A percentile compares a stretch with the other conserved stretches of the same genome.
Evolutionary conservation across 2,113 vertebrate species (phyloP).

Genomic region (Dromiciops gliroides): DNA sequence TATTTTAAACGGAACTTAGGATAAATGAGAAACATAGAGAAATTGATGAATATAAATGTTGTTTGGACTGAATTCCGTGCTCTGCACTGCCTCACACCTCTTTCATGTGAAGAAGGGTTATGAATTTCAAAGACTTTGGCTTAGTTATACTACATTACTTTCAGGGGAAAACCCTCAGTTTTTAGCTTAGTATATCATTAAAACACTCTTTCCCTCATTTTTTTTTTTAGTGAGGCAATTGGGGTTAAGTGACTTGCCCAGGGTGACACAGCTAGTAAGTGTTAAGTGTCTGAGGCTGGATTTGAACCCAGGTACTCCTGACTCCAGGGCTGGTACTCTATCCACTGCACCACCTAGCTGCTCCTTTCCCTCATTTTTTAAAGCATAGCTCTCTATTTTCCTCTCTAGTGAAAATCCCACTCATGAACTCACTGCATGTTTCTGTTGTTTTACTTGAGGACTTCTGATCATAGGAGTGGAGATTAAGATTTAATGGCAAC

Average conservation of each 20-base stretch:
- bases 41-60: not conserved
- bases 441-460: not conserved
- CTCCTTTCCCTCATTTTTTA: not conserved
- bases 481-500: too few species aligned
- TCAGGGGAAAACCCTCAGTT: not conserved
- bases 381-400: not conserved
- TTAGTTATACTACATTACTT: not conserved
- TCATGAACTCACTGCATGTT: not conserved
- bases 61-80: not conserved
- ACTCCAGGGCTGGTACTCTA: too few species aligned
- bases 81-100: not conserved
- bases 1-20: not conserved
- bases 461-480: not conserved
- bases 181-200: not conserved
- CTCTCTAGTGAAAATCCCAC: not conserved
- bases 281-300: too few species aligned
- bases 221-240: too few species aligned
- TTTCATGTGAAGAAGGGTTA: not conserved
- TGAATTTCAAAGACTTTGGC: not conserved
- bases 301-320: too few species aligned
- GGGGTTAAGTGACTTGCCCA: too few species aligned
- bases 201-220: not conserved
- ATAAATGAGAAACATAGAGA: not conserved
- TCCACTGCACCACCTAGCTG: too few species aligned
- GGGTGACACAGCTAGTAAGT: too few species aligned